Evolutionary conservation across 1,140 invertebrate genomes (phyloP), one percentile per base, ranked within the genome.

Genomic region (Drosophila biarmipes): DNA sequence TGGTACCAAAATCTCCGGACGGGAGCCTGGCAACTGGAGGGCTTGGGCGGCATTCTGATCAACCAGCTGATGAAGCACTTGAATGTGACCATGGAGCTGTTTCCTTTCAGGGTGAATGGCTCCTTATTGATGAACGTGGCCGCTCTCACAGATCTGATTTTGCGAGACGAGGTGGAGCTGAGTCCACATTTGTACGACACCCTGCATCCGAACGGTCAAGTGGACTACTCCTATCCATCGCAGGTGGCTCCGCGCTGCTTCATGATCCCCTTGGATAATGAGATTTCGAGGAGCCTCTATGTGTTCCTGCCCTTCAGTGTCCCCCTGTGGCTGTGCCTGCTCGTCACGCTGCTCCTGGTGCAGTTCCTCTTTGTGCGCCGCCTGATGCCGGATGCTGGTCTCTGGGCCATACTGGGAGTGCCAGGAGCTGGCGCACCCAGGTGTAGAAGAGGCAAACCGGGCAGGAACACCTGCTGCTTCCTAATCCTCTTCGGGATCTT

Each of bases 201-300:
- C 0, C 21, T 89, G 40, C 58, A 73, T 1, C 38, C 40, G 0
- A 53, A 48, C 29, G 31, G 0, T 0, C 2, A 17, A 2, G 73
- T 89, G 38, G 84, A 89, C 37, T 90, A 89, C 48, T 80, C 85
- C 5, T 89, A 89, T 66, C 76, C 84, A 0, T 52, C 49, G 8
- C 24, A 45, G 7, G 29, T 90, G 24, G 24, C 66, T 29, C 40
- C 34, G 0, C 67, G 85, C 0, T 90, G 84, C 29, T 84, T 89
- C 27, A 84, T 90, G 85, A 6, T 89, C 6, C 84, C 84, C 0
- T 15, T 59, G 34, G 31, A 45, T 11, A 49, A 72, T 17, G 40
- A 45, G 2, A 64, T 84, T 15, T 57, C 79, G 4, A 45, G 63
- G 11, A 56, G 49, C 1, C 15, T 84, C 1, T 84, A 79, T 24